A percentile compares a stretch with the other conserved stretches of the same genome.
These are phyloP conservation scores for Poecilia wingei DNA, from an alignment of 2,797 vertebrate species.

Conservation along the genomic window DNA sequence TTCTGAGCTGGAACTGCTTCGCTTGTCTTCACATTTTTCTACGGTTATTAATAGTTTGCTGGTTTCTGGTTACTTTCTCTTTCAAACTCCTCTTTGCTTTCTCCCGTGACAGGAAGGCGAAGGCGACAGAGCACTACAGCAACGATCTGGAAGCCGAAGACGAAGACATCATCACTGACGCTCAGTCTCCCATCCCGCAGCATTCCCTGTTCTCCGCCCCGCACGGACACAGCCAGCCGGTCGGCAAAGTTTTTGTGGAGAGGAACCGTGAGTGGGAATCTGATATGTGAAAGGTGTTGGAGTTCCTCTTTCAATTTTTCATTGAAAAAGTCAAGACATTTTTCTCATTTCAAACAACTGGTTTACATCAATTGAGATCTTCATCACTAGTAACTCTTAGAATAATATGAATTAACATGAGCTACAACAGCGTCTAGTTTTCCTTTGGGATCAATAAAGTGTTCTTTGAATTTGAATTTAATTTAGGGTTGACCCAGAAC, in stretches of 20 bases:
- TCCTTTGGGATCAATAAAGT: too few relatives aligned
- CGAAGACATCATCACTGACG: slow-evolving; percentile 85
- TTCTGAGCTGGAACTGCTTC: background rate
- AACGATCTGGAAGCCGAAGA: slow-evolving; percentile 87
- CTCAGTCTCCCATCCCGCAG: slow-evolving; percentile 77
- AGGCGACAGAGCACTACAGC: slow-evolving; percentile 74
- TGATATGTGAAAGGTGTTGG: background rate
- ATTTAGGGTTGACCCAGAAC: background rate
- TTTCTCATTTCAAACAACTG: background rate
- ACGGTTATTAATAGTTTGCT: background rate
- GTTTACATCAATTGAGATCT: background rate
- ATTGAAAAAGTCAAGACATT: background rate
- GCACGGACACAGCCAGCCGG: slow-evolving; percentile 86
- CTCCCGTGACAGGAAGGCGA: slow-evolving; percentile 80
- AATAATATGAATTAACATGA: too few relatives aligned
- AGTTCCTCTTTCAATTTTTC: background rate
- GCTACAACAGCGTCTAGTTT: too few relatives aligned
- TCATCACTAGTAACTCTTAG: too few relatives aligned
- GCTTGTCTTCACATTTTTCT: background rate
- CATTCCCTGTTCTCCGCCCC: slow-evolving; percentile 89
- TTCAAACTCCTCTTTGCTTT: background rate
- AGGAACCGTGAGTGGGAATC: slow-evolving; percentile 85
- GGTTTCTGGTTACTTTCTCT: background rate
- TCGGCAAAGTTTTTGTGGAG: slow-evolving; percentile 91
- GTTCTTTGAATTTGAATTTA: too few relatives aligned